These are phyloP conservation scores for Cottus gobio DNA, from an alignment of 2,113 vertebrate species.

Conservation along the genomic window DNA sequence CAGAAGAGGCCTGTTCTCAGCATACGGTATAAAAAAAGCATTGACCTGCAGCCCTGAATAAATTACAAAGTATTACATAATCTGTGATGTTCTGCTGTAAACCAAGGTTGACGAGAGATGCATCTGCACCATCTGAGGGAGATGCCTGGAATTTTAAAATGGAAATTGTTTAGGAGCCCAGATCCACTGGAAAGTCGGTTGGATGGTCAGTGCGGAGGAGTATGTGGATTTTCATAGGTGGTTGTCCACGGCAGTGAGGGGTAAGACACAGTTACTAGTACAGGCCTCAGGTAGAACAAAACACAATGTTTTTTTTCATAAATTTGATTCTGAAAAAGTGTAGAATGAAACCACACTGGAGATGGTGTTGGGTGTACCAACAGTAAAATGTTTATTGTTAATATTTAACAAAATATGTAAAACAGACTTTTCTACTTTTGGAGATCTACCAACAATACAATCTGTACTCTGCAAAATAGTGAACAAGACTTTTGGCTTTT, in stretches of 20 bases:
- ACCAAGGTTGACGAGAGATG: background rate
- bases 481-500: background rate
- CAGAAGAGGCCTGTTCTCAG: slow-evolving; percentile 1
- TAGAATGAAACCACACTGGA: too few species aligned
- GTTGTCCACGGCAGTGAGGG: too few species aligned
- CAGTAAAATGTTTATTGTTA: background rate
- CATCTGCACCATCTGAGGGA: slow-evolving; percentile 3
- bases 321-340: too few species aligned
- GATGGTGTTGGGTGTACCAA: background rate
- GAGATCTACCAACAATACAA: too few species aligned
- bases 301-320: too few species aligned
- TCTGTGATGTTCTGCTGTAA: slow-evolving; percentile 23
- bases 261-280: too few species aligned
- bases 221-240: background rate
- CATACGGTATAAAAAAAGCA: slow-evolving; percentile 25
- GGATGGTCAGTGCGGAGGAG: slow-evolving; percentile 7
- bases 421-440: too few species aligned
- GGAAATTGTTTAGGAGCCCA: slow-evolving; percentile 40
- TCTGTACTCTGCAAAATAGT: background rate
- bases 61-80: slow-evolving; percentile 25
- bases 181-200: background rate
- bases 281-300: background rate
- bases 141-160: slow-evolving; percentile 43
- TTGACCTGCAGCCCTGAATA: slow-evolving; percentile 1
- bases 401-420: background rate